Evolutionary conservation across 1,140 invertebrate genomes (phyloP), one percentile per base, ranked within the genome.

Genomic region (Aphelenchoides avenae): DNA sequence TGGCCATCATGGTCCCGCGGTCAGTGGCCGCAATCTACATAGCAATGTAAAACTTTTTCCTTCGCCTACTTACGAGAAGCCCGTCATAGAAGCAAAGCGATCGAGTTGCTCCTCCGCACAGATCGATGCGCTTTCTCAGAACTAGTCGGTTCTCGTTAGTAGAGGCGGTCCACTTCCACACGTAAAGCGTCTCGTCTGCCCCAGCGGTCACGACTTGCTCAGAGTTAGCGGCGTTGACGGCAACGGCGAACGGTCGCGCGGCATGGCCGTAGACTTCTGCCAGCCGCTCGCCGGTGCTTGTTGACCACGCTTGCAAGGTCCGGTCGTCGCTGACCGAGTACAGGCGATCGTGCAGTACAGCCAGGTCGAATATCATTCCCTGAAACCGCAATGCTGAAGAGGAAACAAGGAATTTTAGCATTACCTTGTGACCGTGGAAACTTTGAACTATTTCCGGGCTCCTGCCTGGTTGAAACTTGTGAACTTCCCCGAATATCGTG

Each of bases 341-440:
- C 13, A 52, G 20, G 13, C 20, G n/a, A 11, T n/a, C 47, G 24
- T 52, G 20, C 26, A 15, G 11, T 24, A 15, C 11, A 27, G 44
- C 15, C 11, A 52, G 2, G 13, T 24, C 50, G 33, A 52, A 52
- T 51, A 52, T 52, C 50, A 52, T 52, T 53, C 50, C 50, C 50
- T 52, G 5, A 6, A 52, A 34, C 11, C 11, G n/a, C 18, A 30
- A 18, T 11, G 3, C 2, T 39, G 15, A 39, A 3, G 24, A 39
- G 1, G 1, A 18, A 39, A 18, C 37, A 18, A 39, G n/a, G 11
- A 49, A 49, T 36, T 36, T 4, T n/a, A 56, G 30, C 11, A 42
- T 52, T 13, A 52, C 50, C 52, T 11, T 56, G 24, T 52, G 50
- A 3, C 50, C 50, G 4, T 55, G 11, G 44, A n/a, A 52, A 26